Percentiles rank a stretch among this genome's conserved stretches.
Evolutionary conservation across 2,113 vertebrate species (phyloP).

Genomic region (Haplochromis burtoni): DNA sequence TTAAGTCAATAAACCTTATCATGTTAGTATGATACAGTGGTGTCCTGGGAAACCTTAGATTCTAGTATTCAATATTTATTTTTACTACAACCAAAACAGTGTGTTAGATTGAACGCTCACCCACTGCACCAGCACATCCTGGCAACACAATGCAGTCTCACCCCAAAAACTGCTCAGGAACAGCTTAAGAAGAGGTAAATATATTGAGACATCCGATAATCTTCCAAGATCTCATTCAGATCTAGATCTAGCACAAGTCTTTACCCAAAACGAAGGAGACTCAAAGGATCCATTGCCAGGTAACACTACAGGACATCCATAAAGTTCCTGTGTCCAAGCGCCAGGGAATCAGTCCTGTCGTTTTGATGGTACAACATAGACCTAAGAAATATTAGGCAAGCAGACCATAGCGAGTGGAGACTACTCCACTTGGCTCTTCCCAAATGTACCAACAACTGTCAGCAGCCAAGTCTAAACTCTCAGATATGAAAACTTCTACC

Average conservation of each 20-base stretch:
- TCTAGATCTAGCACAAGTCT: neutral
- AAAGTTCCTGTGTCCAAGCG: neutral
- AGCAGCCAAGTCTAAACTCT: neutral
- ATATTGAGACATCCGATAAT: accelerated
- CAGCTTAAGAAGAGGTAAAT: neutral
- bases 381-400: neutral
- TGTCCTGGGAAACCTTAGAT: neutral
- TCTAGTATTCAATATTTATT: neutral
- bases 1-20: neutral
- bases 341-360: neutral
- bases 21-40: neutral
- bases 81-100: neutral
- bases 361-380: neutral
- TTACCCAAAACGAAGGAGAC: neutral
- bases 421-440: neutral
- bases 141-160: too few species aligned
- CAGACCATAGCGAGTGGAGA: neutral
- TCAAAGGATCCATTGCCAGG: neutral
- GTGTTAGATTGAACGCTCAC: neutral
- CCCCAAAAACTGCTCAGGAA: neutral
- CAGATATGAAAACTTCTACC: neutral
- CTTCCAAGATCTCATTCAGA: neutral
- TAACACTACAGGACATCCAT: neutral
- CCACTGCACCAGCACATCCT: neutral
- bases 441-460: neutral